These are phyloP conservation scores for Brienomyrus brachyistius DNA, from an alignment of 2,113 vertebrate genomes.

Conservation along the genomic window DNA sequence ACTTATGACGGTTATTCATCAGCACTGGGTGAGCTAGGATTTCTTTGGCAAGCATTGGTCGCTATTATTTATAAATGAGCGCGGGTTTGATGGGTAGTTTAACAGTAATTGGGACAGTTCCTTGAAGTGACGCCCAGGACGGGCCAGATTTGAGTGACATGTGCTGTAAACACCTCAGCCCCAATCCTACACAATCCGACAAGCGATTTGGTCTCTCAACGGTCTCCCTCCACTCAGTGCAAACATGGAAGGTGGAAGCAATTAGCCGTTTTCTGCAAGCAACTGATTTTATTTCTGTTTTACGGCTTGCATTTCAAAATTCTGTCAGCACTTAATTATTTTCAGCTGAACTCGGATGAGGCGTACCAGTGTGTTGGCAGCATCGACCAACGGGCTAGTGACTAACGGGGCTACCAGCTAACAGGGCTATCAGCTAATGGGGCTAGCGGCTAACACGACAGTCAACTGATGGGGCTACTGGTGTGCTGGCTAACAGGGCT, in stretches of 20 bases:
- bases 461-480: background rate
- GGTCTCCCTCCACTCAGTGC: background rate
- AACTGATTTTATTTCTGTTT: conserved; percentile 32
- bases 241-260: conserved; percentile 38
- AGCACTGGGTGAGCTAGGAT: background rate
- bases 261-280: conserved; percentile 37
- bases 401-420: background rate
- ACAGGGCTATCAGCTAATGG: background rate
- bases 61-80: background rate
- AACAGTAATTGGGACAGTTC: background rate
- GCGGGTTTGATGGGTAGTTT: background rate
- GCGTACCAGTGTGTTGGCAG: background rate
- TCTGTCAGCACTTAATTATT: conserved; percentile 13
- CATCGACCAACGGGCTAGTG: background rate
- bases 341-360: background rate
- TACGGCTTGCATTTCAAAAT: conserved; percentile 15
- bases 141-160: conserved; percentile 27
- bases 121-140: background rate
- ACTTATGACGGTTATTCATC: background rate
- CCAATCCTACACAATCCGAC: conserved; percentile 32
- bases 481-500: background rate
- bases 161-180: conserved; percentile 35
- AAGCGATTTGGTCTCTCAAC: background rate
- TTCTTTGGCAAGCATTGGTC: conserved; percentile 8
- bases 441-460: background rate